Percentiles rank a stretch among this genome's conserved stretches.
phyloP scores from a whole-genome alignment of 2,113 vertebrate genomes.

The Pteronura brasiliensis region DNA sequence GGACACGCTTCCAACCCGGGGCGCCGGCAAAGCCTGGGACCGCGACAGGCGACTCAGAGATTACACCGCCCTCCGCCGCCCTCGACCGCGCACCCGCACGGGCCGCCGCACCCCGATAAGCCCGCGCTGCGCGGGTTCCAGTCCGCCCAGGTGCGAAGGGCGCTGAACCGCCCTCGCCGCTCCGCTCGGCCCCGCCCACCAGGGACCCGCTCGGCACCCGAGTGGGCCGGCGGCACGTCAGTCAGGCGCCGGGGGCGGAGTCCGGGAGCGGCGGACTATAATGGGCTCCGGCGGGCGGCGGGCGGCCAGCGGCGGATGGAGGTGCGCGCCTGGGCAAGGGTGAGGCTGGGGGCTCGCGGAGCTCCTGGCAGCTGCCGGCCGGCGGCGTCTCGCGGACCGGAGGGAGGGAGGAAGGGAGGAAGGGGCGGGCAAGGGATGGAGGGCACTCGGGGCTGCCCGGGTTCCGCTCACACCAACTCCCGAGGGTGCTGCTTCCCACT shows the following conservation, averaged over 20 bases:
- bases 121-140: rapidly evolving
- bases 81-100: rapidly evolving
- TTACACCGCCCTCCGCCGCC: neutral
- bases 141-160: neutral
- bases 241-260: constrained; percentile 56
- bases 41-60: neutral
- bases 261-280: neutral
- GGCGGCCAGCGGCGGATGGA: neutral
- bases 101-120: rapidly evolving
- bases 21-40: neutral
- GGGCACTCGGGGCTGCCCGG: neutral
- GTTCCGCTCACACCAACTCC: neutral
- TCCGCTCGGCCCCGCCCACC: neutral
- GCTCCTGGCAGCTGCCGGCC: neutral
- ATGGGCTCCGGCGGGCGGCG: rapidly evolving
- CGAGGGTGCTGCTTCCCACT: neutral
- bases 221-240: constrained; percentile 56
- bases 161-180: rapidly evolving
- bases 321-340: neutral
- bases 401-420: rapidly evolving
- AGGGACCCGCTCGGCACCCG: neutral
- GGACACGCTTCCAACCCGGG: neutral
- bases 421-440: neutral
- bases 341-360: neutral
- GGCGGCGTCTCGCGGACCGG: neutral